These are phyloP conservation scores for Phyllostomus hastatus DNA, from an alignment of 2,113 vertebrate species.

Conservation along the genomic window DNA sequence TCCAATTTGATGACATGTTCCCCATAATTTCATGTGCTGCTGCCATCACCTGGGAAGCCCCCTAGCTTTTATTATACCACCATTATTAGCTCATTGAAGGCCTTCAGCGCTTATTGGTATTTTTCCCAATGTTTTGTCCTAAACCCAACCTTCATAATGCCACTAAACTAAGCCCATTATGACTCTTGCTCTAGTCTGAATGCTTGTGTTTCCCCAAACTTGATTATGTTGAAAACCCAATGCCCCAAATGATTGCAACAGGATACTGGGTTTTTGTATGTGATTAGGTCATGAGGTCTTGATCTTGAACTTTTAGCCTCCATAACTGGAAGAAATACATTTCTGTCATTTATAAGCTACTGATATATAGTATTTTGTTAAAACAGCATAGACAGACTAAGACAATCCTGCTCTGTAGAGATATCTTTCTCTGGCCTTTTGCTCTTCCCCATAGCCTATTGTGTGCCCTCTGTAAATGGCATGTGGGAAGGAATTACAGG, in stretches of 20 bases:
- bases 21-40: neutral
- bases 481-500: neutral
- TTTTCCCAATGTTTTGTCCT: neutral
- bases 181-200: neutral
- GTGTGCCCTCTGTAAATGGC: neutral
- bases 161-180: neutral
- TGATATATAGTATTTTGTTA: neutral
- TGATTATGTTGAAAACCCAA: neutral
- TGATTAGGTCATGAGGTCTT: neutral
- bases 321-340: neutral
- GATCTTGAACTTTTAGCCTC: neutral
- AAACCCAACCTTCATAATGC: neutral
- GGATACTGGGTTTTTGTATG: neutral
- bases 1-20: neutral
- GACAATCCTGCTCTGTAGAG: neutral
- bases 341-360: neutral
- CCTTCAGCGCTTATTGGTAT: neutral
- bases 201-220: neutral
- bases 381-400: neutral
- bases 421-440: neutral
- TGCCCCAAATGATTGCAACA: neutral
- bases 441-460: neutral
- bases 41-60: neutral
- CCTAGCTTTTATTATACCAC: neutral
- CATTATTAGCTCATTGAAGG: neutral